Percentiles rank a stretch among this genome's conserved stretches.
phyloP scores from a whole-genome alignment of 2,797 vertebrate genomes.

The Scolopax rusticola region DNA sequence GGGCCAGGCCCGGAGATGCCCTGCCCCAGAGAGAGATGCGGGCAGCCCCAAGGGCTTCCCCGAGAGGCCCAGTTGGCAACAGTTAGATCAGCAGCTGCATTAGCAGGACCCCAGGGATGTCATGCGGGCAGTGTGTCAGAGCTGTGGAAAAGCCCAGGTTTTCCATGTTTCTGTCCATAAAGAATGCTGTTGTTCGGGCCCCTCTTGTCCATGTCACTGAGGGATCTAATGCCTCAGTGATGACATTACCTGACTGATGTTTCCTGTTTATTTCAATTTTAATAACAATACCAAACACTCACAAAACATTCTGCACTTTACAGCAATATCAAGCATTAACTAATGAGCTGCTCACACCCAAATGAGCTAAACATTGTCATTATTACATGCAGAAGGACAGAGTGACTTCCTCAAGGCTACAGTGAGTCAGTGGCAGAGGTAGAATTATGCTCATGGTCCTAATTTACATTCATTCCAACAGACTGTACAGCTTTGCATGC shows the following conservation, averaged over 20 bases:
- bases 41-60: fast-evolving
- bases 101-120: not conserved
- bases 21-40: fast-evolving
- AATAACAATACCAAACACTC: slow-evolving; percentile 33
- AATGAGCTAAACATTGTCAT: not conserved
- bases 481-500: not conserved
- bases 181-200: not conserved
- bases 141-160: not conserved
- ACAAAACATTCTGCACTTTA: slow-evolving; percentile 52
- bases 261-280: slow-evolving; percentile 71
- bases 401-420: slow-evolving; percentile 39
- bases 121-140: not conserved
- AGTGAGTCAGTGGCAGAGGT: slow-evolving; percentile 26
- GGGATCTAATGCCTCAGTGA: not conserved
- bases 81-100: fast-evolving
- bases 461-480: not conserved
- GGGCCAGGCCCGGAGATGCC: not conserved
- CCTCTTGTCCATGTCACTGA: not conserved
- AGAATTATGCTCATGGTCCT: not conserved
- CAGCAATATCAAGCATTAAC: slow-evolving; percentile 32
- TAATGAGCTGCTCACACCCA: slow-evolving; percentile 62
- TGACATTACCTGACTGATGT: slow-evolving; percentile 5
- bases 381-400: not conserved
- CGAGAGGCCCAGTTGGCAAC: fast-evolving
- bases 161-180: not conserved